These are phyloP conservation scores for Porites cylindrica DNA, from an alignment of 92 coral and sea anemone genomes.

Conservation along the genomic window DNA sequence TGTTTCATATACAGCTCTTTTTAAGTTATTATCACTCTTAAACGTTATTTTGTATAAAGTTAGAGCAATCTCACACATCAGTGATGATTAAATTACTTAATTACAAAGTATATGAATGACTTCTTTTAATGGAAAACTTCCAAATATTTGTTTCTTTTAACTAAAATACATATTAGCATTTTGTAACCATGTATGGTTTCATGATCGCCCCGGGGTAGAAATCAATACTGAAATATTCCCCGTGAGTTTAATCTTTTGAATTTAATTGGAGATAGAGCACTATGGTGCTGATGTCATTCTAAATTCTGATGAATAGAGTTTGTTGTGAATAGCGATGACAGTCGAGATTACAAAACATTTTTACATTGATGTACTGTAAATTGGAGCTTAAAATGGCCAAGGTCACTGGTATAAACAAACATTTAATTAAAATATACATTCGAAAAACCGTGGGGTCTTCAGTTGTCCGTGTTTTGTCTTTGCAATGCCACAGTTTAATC, in stretches of 20 bases:
- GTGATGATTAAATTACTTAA: too few species aligned
- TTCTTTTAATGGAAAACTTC: not conserved
- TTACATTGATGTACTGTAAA: not conserved
- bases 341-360: conserved; percentile 10
- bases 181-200: not conserved
- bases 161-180: not conserved
- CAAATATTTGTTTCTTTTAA: not conserved
- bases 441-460: not conserved
- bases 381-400: conserved; percentile 9
- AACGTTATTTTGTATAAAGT: too few species aligned
- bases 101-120: too few species aligned
- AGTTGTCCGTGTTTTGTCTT: not conserved
- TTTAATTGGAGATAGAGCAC: not conserved
- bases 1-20: too few species aligned
- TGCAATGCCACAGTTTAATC: not conserved
- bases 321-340: conserved; percentile 33
- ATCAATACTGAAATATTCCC: conserved; percentile 17
- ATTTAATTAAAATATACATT: not conserved
- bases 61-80: too few species aligned
- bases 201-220: conserved; percentile 15
- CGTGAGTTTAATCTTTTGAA: conserved; percentile 5
- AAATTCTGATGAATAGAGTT: not conserved
- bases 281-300: conserved; percentile 9
- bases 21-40: too few species aligned
- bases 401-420: conserved; percentile 17